Evolutionary conservation across 2,797 vertebrate species (phyloP).

Genomic region (Aselliscus stoliczkanus): DNA sequence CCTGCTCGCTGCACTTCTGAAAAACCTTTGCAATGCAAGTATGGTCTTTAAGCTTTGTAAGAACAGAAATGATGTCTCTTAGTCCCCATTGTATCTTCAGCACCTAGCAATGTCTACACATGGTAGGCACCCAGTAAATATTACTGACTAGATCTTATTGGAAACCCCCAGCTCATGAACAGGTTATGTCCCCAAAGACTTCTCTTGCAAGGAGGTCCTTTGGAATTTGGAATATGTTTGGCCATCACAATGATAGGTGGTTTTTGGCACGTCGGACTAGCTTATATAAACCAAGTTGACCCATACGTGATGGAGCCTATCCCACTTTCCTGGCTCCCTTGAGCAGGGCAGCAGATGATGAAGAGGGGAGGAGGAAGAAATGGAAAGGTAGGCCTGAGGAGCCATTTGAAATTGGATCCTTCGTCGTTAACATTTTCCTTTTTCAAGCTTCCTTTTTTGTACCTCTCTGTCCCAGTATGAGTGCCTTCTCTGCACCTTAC

Average conservation of each 20-base stretch:
- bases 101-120: neutral
- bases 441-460: neutral
- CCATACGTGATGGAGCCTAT: neutral
- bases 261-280: neutral
- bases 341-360: neutral
- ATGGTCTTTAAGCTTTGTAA: neutral
- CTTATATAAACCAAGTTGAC: neutral
- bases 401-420: neutral
- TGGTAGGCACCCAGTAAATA: neutral
- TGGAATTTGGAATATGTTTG: neutral
- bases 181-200: neutral
- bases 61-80: neutral
- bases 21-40: neutral
- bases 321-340: neutral
- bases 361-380: neutral
- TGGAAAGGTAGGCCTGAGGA: neutral
- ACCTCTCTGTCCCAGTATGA: neutral
- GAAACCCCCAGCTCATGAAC: neutral
- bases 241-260: neutral
- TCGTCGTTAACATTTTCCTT: neutral
- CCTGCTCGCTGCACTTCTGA: neutral
- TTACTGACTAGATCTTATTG: neutral
- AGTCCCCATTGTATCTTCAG: neutral
- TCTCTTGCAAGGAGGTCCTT: neutral
- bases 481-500: neutral